Evolutionary conservation across 2,797 vertebrate species (phyloP), one percentile per base, ranked within the genome.

Genomic region (Pangasius macronema): DNA sequence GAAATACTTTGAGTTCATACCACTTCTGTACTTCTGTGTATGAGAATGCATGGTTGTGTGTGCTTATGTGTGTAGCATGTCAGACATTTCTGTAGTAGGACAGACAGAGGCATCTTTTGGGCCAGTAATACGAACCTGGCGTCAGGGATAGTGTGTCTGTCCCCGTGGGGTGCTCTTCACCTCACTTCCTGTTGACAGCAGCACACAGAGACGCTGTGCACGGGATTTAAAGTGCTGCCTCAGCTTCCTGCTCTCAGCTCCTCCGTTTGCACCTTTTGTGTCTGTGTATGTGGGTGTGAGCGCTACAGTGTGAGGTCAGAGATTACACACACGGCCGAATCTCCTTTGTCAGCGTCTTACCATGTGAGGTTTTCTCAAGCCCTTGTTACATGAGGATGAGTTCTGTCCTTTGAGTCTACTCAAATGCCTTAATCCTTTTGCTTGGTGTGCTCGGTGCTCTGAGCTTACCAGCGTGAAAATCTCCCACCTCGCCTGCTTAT

Each of bases 161-260:
- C 75, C 88, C 86, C 49, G 46, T 84, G 84, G 84, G 89, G 57
- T 73, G 73, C 49, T 81, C 73, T 81, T 68, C 20, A 7, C 86
- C 63, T 82, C 49, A 82, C 86, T 88, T 89, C 86, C 89, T 88
- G 88, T 90, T 86, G 88, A 89, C 84, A 87, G 84, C 88, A 87
- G 87, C 89, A 85, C 67, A 80, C 67, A 27, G 63, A 76, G 59
- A 39, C 51, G 55, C 72, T 83, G 59, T 49, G 61, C 67, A 61
- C 1, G 42, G 16, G 80, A 88, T 82, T 59, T 57, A 30, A 84
- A 85, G 36, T n/a, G 59, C 75, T 85, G 82, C 68, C 83, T 85
- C 84, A 39, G 59, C 77, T 72, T 79, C 61, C 81, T 77, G 70
- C 61, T 61, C 55, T 42, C 65, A 36, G 67, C 84, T 51, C n/a